A percentile compares a stretch with the other conserved stretches of the same genome.
These are phyloP conservation scores for Trididemnum nubilum DNA, from an alignment of 23 tunicate genomes.

Conservation along the genomic window DNA sequence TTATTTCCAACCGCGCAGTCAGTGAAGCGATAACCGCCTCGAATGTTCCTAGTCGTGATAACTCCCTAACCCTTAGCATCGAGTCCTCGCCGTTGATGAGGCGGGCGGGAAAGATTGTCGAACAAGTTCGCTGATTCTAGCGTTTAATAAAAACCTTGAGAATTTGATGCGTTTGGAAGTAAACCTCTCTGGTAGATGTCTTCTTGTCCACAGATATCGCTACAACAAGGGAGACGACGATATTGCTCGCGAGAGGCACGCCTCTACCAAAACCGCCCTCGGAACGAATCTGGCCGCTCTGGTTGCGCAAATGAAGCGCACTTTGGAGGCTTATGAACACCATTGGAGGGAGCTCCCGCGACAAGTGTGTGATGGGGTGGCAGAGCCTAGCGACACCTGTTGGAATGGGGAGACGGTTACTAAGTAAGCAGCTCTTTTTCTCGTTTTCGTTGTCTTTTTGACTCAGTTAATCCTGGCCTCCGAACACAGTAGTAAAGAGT, in stretches of 20 bases:
- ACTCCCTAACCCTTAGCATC: too few relatives aligned
- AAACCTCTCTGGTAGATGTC: too few relatives aligned
- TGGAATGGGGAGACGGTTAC: constrained; percentile 45
- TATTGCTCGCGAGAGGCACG: not conserved
- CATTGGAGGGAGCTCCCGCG: constrained; percentile 38
- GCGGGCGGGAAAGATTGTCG: too few relatives aligned
- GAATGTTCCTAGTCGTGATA: too few relatives aligned
- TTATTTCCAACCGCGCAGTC: too few relatives aligned
- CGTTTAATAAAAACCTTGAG: too few relatives aligned
- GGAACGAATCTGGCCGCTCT: constrained; percentile 13
- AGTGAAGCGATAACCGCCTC: too few relatives aligned
- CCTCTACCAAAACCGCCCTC: not conserved
- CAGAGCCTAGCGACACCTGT: constrained; percentile 24
- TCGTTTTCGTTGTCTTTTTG: not conserved
- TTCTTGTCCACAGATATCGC: not conserved
- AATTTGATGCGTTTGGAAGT: too few relatives aligned
- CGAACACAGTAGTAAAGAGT: too few relatives aligned
- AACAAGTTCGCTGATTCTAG: too few relatives aligned
- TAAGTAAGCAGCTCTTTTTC: constrained; percentile 8
- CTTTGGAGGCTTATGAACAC: not conserved
- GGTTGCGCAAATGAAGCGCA: constrained; percentile 9
- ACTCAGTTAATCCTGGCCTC: too few relatives aligned
- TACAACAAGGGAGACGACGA: not conserved
- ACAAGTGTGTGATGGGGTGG: constrained; percentile 9
- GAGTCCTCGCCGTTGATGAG: too few relatives aligned